Evolutionary conservation across 1,140 invertebrate genomes (phyloP).

Genomic region (Drosophila lacteicornis): DNA sequence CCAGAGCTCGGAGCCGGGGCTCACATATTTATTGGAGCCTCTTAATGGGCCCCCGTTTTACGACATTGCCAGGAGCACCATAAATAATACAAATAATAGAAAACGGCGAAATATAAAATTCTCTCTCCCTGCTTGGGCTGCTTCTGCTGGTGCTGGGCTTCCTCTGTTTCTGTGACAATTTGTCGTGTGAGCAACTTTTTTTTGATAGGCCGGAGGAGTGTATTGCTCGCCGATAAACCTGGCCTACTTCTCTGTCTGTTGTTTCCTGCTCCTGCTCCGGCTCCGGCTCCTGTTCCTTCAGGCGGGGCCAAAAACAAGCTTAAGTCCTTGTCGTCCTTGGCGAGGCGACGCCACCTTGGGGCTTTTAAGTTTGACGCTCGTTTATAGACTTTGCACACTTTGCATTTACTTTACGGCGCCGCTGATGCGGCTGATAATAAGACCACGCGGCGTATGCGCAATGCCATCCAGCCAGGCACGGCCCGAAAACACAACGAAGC

Average conservation of each 20-base stretch:
- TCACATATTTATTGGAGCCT: constrained; percentile 30
- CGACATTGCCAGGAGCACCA: constrained; percentile 68
- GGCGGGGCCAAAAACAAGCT: constrained; percentile 38
- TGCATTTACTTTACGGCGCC: constrained; percentile 81
- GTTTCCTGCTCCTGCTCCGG: neutral
- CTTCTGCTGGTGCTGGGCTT: constrained; percentile 5
- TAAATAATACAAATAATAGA: constrained; percentile 81
- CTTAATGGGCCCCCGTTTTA: constrained; percentile 74
- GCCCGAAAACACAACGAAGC: constrained; percentile 24
- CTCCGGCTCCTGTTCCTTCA: constrained; percentile 1
- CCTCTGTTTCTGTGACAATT: constrained; percentile 62
- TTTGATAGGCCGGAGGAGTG: constrained; percentile 60
- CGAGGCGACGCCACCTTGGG: constrained; percentile 70
- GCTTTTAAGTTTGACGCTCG: constrained; percentile 82
- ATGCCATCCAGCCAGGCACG: constrained; percentile 25
- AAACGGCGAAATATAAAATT: constrained; percentile 71
- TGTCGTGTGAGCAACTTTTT: constrained; percentile 79
- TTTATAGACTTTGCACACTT: constrained; percentile 84
- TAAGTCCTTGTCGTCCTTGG: constrained; percentile 68
- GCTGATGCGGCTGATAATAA: constrained; percentile 81
- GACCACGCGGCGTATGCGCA: constrained; percentile 78
- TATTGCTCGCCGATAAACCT: constrained; percentile 62
- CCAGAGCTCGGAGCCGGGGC: neutral
- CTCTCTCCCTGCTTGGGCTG: constrained; percentile 33
- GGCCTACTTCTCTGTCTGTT: constrained; percentile 24